Percentiles rank a stretch among this genome's conserved stretches.
phyloP scores from a whole-genome alignment of 2,113 vertebrate species.

The Crotalus viridis region DNA sequence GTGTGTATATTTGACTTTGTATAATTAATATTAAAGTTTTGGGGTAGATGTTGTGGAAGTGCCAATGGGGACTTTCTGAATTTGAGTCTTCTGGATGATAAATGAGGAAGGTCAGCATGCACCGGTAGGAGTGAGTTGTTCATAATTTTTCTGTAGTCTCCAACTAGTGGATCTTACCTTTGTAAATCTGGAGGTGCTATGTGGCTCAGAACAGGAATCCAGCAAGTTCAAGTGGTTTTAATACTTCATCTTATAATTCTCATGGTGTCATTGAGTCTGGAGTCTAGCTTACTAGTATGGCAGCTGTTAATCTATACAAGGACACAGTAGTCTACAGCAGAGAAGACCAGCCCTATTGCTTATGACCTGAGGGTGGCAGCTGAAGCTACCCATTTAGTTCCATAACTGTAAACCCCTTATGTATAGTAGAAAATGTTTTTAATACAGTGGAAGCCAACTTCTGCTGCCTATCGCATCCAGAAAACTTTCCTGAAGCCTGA shows the following conservation, averaged over 20 bases:
- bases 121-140: not conserved
- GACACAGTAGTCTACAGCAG: not conserved
- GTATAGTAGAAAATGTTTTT: not conserved
- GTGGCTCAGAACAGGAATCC: not conserved
- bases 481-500: not conserved
- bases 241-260: not conserved
- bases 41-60: too few relatives aligned
- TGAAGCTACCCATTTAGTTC: not conserved
- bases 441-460: not conserved
- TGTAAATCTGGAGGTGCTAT: not conserved
- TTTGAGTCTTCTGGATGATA: not conserved
- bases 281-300: not conserved
- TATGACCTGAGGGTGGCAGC: not conserved
- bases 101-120: not conserved
- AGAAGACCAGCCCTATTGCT: not conserved
- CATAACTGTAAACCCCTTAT: not conserved
- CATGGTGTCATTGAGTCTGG: not conserved
- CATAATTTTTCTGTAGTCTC: not conserved
- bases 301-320: not conserved
- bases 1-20: too few relatives aligned
- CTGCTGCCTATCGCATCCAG: not conserved
- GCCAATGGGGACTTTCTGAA: not conserved
- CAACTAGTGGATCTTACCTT: not conserved
- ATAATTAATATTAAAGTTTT: too few relatives aligned
- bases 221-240: not conserved